Percentiles rank a stretch among this genome's conserved stretches.
Conservation (phyloP, 2,888 invertebrate genomes). For the Oligia fasciuncula region DNA sequence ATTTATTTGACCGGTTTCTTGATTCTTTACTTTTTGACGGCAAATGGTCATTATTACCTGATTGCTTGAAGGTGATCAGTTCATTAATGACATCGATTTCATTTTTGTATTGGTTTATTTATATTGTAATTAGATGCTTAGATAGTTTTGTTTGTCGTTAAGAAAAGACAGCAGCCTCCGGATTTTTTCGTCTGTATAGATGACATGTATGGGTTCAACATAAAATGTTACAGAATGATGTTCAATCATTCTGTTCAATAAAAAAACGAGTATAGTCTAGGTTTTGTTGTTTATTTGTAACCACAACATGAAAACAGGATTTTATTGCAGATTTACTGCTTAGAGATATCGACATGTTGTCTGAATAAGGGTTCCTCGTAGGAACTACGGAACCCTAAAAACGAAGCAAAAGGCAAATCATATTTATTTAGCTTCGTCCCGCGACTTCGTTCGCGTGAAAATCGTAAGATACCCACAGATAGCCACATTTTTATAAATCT, state of each 20-base stretch:
- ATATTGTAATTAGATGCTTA: no score
- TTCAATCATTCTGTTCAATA: constrained; percentile 78
- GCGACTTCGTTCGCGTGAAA: not conserved
- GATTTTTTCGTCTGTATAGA: constrained; percentile 69
- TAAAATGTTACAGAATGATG: constrained; percentile 73
- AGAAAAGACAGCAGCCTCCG: not conserved
- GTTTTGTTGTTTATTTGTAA: not conserved
- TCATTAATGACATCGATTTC: not conserved
- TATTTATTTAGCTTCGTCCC: not conserved
- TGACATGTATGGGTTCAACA: constrained; percentile 75
- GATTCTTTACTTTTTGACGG: not conserved
- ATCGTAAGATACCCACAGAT: not conserved
- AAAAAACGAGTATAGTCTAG: constrained; percentile 58
- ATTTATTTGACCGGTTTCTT: constrained; percentile 6
- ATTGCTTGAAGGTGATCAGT: not conserved
- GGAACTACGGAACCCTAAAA: not conserved
- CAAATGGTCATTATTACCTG: not conserved
- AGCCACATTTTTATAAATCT: no score
- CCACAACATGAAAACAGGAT: not conserved
- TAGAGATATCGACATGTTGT: not conserved
- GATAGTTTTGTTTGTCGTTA: not conserved
- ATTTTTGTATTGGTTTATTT: not conserved
- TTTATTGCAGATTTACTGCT: not conserved
- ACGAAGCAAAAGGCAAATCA: not conserved
- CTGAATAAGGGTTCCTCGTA: not conserved